Evolutionary conservation across 2,888 invertebrate genomes (phyloP).

Genomic region (Zaprionus obscuricornis): DNA sequence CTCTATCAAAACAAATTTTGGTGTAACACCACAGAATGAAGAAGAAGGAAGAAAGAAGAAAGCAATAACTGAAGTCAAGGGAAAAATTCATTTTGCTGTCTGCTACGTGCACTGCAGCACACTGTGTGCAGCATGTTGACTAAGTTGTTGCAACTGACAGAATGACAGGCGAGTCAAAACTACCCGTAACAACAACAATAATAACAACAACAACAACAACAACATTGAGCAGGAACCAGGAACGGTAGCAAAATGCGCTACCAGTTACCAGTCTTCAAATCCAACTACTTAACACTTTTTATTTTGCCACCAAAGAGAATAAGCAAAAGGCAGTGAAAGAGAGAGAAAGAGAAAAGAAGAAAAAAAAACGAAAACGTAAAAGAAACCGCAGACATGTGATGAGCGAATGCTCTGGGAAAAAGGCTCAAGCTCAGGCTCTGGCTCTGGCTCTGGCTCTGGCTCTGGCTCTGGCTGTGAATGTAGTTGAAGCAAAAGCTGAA

Average conservation of each 20-base stretch:
- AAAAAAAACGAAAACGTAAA: conserved; percentile 6
- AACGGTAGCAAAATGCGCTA: neutral
- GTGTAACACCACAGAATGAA: too few relatives aligned
- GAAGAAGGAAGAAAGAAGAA: too few relatives aligned
- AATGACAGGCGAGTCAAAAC: conserved; percentile 69
- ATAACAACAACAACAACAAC: conserved; percentile 25
- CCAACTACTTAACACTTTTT: conserved; percentile 46
- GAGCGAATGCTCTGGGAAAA: too few relatives aligned
- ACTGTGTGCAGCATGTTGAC: conserved; percentile 19
- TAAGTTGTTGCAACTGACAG: conserved; percentile 70
- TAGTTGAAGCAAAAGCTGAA: too few relatives aligned
- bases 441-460: too few relatives aligned
- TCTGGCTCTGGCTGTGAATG: too few relatives aligned
- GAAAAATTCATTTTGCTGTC: neutral
- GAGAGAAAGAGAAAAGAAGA: conserved; percentile 1
- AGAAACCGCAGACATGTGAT: conserved; percentile 54
- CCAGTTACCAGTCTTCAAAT: neutral
- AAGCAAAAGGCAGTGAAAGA: conserved; percentile 12
- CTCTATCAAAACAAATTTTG: too few relatives aligned
- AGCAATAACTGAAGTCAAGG: too few relatives aligned
- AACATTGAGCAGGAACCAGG: neutral
- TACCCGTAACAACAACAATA: conserved; percentile 48
- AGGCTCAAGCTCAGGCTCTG: too few relatives aligned
- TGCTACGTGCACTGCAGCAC: neutral
- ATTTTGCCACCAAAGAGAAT: conserved; percentile 7